Evolutionary conservation across 2,113 vertebrate genomes (phyloP).

Genomic region (Embiotoca jacksoni): DNA sequence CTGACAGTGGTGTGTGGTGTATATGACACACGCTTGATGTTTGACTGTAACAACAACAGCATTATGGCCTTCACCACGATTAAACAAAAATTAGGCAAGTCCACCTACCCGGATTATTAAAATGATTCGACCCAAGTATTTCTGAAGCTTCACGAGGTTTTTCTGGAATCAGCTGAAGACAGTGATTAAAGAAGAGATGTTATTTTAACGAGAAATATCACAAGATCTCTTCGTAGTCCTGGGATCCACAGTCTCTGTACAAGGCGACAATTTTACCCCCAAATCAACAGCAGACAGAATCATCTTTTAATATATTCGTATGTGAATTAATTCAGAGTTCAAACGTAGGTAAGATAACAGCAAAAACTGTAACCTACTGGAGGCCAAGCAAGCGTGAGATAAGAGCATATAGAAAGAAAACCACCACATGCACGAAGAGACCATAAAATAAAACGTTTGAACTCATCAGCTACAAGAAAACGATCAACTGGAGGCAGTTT

Average conservation of each 20-base stretch:
- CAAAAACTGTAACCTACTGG: constrained; percentile 16
- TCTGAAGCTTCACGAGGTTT: neutral
- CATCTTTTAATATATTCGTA: neutral
- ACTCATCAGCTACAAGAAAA: too few species aligned
- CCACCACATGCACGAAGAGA: neutral
- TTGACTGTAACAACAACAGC: constrained; percentile 37
- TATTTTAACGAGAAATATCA: constrained; percentile 10
- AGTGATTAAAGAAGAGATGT: neutral
- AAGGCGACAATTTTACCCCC: neutral
- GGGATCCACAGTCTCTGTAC: neutral
- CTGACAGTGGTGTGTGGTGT: neutral
- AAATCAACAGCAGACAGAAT: constrained; percentile 1
- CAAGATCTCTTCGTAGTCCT: neutral
- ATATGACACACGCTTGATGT: constrained; percentile 21
- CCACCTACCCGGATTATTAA: neutral
- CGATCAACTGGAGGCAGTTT: too few species aligned
- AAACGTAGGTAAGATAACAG: neutral
- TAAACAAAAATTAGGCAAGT: constrained; percentile 4
- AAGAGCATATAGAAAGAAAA: constrained; percentile 20
- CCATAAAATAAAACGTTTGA: too few species aligned
- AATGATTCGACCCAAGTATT: neutral
- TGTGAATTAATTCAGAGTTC: neutral
- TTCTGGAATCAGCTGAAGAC: neutral
- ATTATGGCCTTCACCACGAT: constrained; percentile 38
- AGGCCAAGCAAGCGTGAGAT: constrained; percentile 43